phyloP scores from a whole-genome alignment of 2,888 invertebrate species.

The Corbicula japonica region DNA sequence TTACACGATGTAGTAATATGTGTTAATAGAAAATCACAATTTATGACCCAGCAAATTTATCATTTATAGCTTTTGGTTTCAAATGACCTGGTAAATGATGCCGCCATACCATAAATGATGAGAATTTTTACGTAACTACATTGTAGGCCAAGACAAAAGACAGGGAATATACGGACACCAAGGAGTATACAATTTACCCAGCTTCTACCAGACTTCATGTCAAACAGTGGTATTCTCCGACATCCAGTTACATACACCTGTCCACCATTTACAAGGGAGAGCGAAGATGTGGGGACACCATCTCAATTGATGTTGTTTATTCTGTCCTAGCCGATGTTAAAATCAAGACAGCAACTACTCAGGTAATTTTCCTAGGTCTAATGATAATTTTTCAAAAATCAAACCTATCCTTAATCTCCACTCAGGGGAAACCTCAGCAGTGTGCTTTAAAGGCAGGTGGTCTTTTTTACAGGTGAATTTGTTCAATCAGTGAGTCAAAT shows the following conservation, averaged over 20 bases:
- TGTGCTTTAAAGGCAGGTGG: too few relatives aligned
- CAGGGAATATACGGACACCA: constrained; percentile 42
- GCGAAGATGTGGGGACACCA: constrained; percentile 40
- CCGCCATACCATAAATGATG: background rate
- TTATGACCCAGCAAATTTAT: too few relatives aligned
- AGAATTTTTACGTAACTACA: background rate
- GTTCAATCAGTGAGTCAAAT: too few relatives aligned
- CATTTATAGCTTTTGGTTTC: too few relatives aligned
- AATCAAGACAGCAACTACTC: constrained; percentile 25
- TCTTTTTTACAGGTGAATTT: too few relatives aligned
- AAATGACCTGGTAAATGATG: too few relatives aligned
- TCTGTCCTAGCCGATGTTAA: constrained; percentile 28
- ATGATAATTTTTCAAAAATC: too few relatives aligned
- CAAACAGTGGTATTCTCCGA: constrained; percentile 66
- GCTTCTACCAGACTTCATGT: constrained; percentile 53
- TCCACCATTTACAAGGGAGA: constrained; percentile 12
- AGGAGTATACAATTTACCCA: constrained; percentile 60
- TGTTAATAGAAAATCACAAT: too few relatives aligned
- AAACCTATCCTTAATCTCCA: too few relatives aligned
- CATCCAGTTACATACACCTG: constrained; percentile 47
- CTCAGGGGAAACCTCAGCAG: too few relatives aligned
- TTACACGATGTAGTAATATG: too few relatives aligned
- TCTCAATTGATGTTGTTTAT: constrained; percentile 44
- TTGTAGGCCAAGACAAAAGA: constrained; percentile 59
- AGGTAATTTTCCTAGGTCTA: constrained; percentile 30